phyloP scores from a whole-genome alignment of 2,113 vertebrate species.

The Sula dactylatra region DNA sequence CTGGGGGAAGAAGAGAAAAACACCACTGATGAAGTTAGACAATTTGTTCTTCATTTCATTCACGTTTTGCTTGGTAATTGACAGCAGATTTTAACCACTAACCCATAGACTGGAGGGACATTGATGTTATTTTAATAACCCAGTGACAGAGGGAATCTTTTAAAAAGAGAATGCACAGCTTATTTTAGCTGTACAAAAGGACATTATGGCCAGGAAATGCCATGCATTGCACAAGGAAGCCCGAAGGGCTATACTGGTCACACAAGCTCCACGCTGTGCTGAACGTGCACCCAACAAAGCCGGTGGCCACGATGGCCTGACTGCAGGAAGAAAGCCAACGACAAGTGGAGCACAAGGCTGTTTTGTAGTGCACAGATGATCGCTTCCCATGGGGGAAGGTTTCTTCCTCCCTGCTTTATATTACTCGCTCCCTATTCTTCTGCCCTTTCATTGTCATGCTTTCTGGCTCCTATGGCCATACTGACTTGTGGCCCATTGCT shows the following conservation, averaged over 20 bases:
- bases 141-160: not conserved
- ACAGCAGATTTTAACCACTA: not conserved
- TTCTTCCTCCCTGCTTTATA: not conserved
- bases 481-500: accelerated
- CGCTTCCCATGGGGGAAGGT: not conserved
- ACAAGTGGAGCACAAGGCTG: not conserved
- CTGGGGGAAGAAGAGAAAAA: constrained; percentile 16
- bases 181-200: not conserved
- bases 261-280: not conserved
- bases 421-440: not conserved
- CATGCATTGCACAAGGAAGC: accelerated
- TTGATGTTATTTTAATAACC: not conserved
- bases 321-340: not conserved
- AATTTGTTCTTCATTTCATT: constrained; percentile 12
- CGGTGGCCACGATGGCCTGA: accelerated
- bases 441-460: not conserved
- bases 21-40: not conserved
- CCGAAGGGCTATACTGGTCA: not conserved
- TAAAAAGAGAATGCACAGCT: not conserved
- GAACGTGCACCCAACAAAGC: accelerated
- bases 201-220: not conserved
- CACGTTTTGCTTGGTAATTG: constrained; percentile 34
- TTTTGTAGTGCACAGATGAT: not conserved
- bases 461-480: not conserved
- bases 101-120: not conserved